These are phyloP conservation scores for Papilio helenus DNA, from an alignment of 1,140 invertebrate species.

Conservation along the genomic window DNA sequence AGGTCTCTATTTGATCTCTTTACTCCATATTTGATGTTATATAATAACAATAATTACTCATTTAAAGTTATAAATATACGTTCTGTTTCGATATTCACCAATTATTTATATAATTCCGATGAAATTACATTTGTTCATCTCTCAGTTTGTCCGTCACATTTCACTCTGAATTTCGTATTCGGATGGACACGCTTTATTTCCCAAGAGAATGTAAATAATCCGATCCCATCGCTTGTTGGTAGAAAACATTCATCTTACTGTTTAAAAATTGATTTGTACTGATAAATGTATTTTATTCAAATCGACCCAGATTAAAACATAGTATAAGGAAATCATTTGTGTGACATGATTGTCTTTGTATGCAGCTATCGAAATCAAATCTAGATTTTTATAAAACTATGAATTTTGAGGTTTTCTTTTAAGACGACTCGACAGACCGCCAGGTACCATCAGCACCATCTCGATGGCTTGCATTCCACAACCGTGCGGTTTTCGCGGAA, in stretches of 20 bases:
- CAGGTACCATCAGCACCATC: no score
- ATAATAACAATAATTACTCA: not conserved
- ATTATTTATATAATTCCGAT: constrained; percentile 21
- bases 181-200: constrained; percentile 20
- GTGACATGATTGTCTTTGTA: no score
- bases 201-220: constrained; percentile 24
- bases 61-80: not conserved
- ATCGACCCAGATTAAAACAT: no score
- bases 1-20: no score
- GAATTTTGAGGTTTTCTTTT: no score
- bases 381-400: no score
- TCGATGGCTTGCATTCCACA: no score
- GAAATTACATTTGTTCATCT: constrained; percentile 26
- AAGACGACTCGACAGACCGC: no score
- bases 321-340: no score
- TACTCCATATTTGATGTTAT: not conserved
- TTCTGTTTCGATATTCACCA: not conserved
- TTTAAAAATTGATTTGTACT: constrained; percentile 21
- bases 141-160: constrained; percentile 22
- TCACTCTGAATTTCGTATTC: constrained; percentile 11
- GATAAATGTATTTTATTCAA: not conserved
- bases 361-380: no score
- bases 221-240: not conserved
- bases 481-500: no score
- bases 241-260: not conserved